These are phyloP conservation scores for Takifugu rubripes DNA, from an alignment of 2,797 vertebrate species.

Conservation along the genomic window DNA sequence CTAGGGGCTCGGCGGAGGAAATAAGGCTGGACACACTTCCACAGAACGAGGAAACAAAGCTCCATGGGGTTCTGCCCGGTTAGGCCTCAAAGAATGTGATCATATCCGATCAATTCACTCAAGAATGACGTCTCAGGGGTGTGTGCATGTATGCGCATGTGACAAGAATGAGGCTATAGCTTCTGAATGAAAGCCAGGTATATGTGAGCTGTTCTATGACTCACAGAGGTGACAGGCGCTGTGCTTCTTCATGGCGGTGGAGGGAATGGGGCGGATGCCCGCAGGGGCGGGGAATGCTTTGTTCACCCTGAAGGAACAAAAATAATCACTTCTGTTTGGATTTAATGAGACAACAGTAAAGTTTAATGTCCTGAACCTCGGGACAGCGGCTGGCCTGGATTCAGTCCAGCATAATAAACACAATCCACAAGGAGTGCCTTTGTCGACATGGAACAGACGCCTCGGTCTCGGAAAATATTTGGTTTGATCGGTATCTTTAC, in stretches of 20 bases:
- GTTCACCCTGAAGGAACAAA: conserved; percentile 38
- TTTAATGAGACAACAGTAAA: background rate
- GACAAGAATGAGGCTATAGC: conserved; percentile 1
- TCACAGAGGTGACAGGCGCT: background rate
- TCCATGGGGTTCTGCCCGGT: conserved; percentile 9
- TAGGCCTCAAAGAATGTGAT: conserved; percentile 6
- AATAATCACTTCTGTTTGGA: conserved; percentile 41
- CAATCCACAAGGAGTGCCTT: background rate
- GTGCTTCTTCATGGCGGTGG: conserved; percentile 24
- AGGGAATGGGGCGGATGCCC: conserved; percentile 33
- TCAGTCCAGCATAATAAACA: conserved; percentile 3
- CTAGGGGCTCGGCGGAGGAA: too few relatives aligned
- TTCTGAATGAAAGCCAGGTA: background rate
- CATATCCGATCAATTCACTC: background rate
- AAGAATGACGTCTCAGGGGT: too few relatives aligned
- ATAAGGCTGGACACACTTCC: conserved; percentile 29
- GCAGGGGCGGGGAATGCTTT: conserved; percentile 33
- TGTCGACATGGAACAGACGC: background rate
- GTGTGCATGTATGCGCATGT: background rate
- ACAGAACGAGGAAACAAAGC: conserved; percentile 9
- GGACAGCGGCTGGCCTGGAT: background rate
- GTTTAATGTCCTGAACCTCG: background rate
- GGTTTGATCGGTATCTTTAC: background rate
- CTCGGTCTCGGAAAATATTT: conserved; percentile 10
- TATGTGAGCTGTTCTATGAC: background rate